These are phyloP conservation scores for Antheraea yamamai DNA, from an alignment of 2,888 invertebrate species.

Conservation along the genomic window DNA sequence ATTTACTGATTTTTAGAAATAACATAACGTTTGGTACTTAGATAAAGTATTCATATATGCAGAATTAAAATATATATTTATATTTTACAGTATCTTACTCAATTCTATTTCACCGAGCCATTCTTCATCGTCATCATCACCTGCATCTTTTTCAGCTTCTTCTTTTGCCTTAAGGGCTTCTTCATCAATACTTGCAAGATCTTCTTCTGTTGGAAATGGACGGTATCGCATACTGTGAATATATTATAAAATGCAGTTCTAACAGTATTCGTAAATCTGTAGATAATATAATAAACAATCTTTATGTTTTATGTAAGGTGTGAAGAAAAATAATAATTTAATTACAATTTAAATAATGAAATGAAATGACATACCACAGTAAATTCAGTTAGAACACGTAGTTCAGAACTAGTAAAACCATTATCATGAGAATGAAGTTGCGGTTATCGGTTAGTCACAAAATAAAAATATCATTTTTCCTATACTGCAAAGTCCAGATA, in stretches of 20 bases:
- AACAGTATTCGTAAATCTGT: neutral
- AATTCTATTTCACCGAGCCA: constrained; percentile 83
- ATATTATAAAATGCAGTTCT: neutral
- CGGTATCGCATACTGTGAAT: constrained; percentile 63
- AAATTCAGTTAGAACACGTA: too few species aligned
- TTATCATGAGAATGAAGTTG: too few species aligned
- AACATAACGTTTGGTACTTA: neutral
- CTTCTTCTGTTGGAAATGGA: constrained; percentile 73
- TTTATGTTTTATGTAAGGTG: too few species aligned
- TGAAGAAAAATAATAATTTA: too few species aligned
- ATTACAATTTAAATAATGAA: too few species aligned
- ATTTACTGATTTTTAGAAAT: neutral
- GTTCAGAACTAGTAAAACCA: too few species aligned
- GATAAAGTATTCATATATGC: neutral
- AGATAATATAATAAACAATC: too few species aligned
- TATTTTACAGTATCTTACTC: constrained; percentile 62
- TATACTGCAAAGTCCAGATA: neutral
- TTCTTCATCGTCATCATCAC: constrained; percentile 74
- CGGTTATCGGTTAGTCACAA: too few species aligned
- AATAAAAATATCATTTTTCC: neutral
- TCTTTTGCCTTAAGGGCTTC: constrained; percentile 82
- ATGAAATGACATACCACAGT: too few species aligned
- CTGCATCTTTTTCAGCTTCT: constrained; percentile 75
- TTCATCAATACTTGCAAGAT: constrained; percentile 74
- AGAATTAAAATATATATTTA: neutral